phyloP scores from a whole-genome alignment of 2,113 vertebrate species.

The Paradoxurus hermaphroditus region DNA sequence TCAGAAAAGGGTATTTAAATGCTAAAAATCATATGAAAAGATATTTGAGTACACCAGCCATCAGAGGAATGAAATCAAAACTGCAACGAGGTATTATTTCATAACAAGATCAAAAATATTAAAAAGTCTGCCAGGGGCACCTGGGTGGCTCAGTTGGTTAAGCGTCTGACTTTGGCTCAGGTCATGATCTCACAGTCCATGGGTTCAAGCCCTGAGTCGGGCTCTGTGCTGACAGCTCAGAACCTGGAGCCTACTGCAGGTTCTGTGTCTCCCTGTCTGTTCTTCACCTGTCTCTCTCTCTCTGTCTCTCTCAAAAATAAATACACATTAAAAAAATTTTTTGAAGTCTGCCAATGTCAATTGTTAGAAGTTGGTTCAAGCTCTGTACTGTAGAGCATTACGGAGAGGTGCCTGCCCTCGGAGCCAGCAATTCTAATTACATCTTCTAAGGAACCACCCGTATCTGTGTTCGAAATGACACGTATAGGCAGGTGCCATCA shows the following conservation, averaged over 20 bases:
- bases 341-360: not conserved
- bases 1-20: not conserved
- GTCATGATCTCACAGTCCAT: no score
- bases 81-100: not conserved
- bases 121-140: not conserved
- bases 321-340: no score
- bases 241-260: no score
- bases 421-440: not conserved
- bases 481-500: fast-evolving
- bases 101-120: not conserved
- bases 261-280: no score
- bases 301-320: no score
- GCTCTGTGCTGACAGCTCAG: no score
- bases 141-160: no score
- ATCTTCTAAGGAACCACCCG: fast-evolving
- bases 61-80: not conserved
- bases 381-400: fast-evolving
- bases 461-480: no score
- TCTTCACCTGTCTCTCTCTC: no score
- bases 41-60: not conserved
- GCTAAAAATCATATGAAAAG: not conserved
- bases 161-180: no score
- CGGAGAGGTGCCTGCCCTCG: fast-evolving
- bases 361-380: not conserved
- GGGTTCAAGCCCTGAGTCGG: no score